These are phyloP conservation scores for Saimiri boliviensis DNA, from an alignment of 2,113 vertebrate genomes.

Conservation along the genomic window DNA sequence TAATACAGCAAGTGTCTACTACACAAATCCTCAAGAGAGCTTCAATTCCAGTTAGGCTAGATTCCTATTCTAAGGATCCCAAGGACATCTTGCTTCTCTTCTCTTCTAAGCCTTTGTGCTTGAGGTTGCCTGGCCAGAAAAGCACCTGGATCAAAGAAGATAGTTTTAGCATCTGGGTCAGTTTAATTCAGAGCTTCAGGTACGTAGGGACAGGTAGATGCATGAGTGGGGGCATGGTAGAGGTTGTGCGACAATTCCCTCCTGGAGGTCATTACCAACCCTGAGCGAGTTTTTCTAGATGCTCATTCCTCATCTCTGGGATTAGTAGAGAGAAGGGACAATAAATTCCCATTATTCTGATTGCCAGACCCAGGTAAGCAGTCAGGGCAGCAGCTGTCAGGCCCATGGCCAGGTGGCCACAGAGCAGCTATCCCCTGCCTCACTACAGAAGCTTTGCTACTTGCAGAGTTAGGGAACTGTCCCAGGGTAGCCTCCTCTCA, in stretches of 20 bases:
- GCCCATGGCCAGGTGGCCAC: not conserved
- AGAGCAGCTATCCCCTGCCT: not conserved
- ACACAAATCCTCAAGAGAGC: not conserved
- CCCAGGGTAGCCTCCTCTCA: not conserved
- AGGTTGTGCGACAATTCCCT: not conserved
- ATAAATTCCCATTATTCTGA: not conserved
- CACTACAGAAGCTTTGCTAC: not conserved
- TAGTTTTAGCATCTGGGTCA: not conserved
- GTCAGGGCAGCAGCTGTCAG: not conserved
- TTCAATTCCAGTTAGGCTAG: not conserved
- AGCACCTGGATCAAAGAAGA: not conserved
- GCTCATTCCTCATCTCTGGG: not conserved
- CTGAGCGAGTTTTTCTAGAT: not conserved
- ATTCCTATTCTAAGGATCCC: not conserved
- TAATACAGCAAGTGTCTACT: too few species aligned
- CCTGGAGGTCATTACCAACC: not conserved
- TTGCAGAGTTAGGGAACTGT: not conserved
- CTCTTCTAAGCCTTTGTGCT: not conserved
- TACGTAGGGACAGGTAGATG: too few species aligned
- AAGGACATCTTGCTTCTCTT: not conserved
- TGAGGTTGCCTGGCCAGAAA: not conserved
- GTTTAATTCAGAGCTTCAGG: not conserved
- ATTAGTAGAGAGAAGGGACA: not conserved
- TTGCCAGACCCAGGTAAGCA: not conserved
- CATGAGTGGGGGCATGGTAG: accelerated